phyloP scores from a whole-genome alignment of 2,888 invertebrate species.

The Drosophila percnosoma region DNA sequence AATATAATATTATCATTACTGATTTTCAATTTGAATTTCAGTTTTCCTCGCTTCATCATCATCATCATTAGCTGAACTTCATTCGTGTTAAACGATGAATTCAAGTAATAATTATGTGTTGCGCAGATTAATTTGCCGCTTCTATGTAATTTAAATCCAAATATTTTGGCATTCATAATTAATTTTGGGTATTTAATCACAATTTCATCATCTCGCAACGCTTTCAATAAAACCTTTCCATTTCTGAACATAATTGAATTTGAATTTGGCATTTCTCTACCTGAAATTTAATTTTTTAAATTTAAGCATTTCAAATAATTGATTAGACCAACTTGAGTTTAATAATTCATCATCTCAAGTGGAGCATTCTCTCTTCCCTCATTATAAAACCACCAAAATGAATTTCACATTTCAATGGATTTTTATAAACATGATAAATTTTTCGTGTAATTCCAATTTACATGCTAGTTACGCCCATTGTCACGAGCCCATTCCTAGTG shows the following conservation, averaged over 20 bases:
- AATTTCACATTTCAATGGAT: too few relatives aligned
- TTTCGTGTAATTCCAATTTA: constrained; percentile 22
- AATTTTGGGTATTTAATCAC: neutral
- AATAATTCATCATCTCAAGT: too few relatives aligned
- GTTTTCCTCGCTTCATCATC: neutral
- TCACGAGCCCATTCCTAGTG: constrained; percentile 52
- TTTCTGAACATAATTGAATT: neutral
- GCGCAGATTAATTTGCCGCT: neutral
- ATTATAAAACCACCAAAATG: too few relatives aligned
- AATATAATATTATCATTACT: neutral
- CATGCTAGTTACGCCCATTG: constrained; percentile 13
- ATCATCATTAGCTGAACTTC: neutral
- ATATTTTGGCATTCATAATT: neutral
- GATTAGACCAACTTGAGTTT: too few relatives aligned
- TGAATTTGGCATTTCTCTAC: constrained; percentile 16
- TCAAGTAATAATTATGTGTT: neutral
- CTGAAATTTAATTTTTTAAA: too few relatives aligned
- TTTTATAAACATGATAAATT: constrained; percentile 18
- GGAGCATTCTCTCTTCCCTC: too few relatives aligned
- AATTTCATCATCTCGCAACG: neutral
- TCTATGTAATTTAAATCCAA: neutral
- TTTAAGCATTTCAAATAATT: too few relatives aligned
- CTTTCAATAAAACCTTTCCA: neutral
- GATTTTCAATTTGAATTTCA: neutral
- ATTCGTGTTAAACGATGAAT: neutral